Percentiles rank a stretch among this genome's conserved stretches.
Evolutionary conservation across 2,797 vertebrate species (phyloP).

Genomic region (Pipistrellus pygmaeus): DNA sequence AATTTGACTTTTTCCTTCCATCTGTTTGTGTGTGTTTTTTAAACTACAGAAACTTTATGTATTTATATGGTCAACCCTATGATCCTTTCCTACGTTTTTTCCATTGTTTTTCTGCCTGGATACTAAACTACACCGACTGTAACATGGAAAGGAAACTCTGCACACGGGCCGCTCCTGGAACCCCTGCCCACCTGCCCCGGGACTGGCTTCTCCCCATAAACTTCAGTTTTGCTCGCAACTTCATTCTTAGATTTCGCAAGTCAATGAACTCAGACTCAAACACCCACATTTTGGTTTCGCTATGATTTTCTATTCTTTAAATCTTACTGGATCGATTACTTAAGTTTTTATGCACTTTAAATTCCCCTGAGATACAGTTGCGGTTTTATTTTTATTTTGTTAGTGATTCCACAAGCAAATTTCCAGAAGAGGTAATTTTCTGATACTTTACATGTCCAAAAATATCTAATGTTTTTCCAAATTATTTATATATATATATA

Average conservation of each 20-base stretch:
- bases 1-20: slow-evolving; percentile 51
- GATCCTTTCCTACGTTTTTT: background rate
- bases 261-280: too few species aligned
- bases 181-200: too few species aligned
- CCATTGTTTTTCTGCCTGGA: background rate
- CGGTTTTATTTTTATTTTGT: slow-evolving; percentile 61
- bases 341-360: background rate
- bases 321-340: background rate
- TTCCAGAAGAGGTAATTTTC: background rate
- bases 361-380: background rate
- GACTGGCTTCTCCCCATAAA: too few species aligned
- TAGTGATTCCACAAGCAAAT: slow-evolving; percentile 23
- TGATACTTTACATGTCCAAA: background rate
- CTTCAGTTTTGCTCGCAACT: too few species aligned
- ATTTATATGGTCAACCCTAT: background rate
- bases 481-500: too few species aligned
- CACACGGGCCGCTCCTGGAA: too few species aligned
- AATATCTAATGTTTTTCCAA: background rate
- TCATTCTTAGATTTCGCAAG: too few species aligned
- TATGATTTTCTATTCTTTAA: slow-evolving; percentile 11
- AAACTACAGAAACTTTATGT: background rate
- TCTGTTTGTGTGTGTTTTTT: background rate
- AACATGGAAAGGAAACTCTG: too few species aligned
- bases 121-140: too few species aligned
- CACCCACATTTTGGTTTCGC: too few species aligned